Base-by-base conservation (phyloP, 2,797 vertebrate genomes). In the Anguilla megastoma region DNA sequence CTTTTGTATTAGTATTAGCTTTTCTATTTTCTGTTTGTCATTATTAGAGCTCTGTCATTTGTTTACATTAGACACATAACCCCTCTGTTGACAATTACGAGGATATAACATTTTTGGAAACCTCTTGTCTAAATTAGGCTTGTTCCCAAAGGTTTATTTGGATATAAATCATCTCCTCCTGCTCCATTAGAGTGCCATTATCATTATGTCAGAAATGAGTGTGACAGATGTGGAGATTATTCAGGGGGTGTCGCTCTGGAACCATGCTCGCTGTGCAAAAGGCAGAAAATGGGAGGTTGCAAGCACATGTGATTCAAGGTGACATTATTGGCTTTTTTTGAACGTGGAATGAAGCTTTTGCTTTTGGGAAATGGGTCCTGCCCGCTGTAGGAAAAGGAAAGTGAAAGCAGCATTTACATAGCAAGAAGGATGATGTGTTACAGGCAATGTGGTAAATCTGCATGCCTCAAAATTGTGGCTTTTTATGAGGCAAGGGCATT, bases 171-270 rank as follows among this genome's bases (percentile, higher is more conserved):
- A 41, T 16, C 6, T 3, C 56, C 24, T 30, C 21, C 74, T 0
- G 14, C 8, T 85, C 48, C 50, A 85, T 85, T 27, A 58, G 50
- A 56, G 4, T 3, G 33, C 84, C 56, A 85, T 60, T 60, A 58
- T 7, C 36, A 41, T 85, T 58, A 85, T 85, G 84, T 33, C 30
- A 14, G 84, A 85, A 60, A 36, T 85, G 54, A 60, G 84, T 41
- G 30, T 58, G 84, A 85, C 84, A 85, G 54, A 85, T 60, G 84
- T 60, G 54, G 33, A 85, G 54, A 85, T 85, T 85, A 85, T 85
- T 84, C 6, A 8, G 48, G 30, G 54, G 54, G 45, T 41, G 52
- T 52, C 50, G 5, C 12, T 24, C 80, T 83, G 41, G 41, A 52
- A 83, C 36, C 41, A 8, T 50, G 50, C 80, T 8, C 6, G 21